phyloP scores from a whole-genome alignment of 2,113 vertebrate genomes.

The Hoplias malabaricus region DNA sequence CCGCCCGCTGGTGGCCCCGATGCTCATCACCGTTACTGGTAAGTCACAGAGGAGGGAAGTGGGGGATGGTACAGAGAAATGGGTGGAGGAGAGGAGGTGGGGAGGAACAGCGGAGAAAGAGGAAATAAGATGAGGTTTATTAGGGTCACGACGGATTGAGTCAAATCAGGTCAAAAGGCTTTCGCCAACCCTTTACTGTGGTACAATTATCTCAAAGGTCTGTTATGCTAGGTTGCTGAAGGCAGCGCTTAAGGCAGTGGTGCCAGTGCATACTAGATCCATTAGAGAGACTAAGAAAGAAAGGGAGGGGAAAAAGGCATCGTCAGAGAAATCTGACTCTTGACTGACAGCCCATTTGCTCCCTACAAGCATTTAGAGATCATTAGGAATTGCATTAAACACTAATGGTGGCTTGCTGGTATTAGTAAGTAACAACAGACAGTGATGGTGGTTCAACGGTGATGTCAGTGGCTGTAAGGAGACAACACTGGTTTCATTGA shows the following conservation, averaged over 20 bases:
- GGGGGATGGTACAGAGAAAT: conserved; percentile 6
- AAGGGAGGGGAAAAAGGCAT: neutral
- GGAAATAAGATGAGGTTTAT: conserved; percentile 21
- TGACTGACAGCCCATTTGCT: conserved; percentile 32
- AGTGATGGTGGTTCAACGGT: conserved; percentile 29
- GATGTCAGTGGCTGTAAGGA: conserved; percentile 9
- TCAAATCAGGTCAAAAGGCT: conserved; percentile 35
- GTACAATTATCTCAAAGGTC: conserved; percentile 1
- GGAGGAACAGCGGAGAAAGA: neutral
- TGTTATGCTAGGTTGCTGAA: conserved; percentile 30
- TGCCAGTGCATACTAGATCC: neutral
- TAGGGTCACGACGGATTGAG: conserved; percentile 35
- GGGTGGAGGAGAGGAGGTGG: neutral
- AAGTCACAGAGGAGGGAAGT: conserved; percentile 63
- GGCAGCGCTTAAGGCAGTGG: conserved; percentile 11
- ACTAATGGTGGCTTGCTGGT: conserved; percentile 38
- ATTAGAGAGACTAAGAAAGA: neutral
- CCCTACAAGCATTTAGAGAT: conserved; percentile 32
- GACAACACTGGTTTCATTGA: neutral
- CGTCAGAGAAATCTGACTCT: conserved; percentile 42
- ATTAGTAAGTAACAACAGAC: conserved; percentile 42
- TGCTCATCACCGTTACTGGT: conserved; percentile 97
- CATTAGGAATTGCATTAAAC: conserved; percentile 45
- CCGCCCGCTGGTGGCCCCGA: conserved; percentile 91
- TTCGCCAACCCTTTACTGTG: conserved; percentile 17